phyloP scores from a whole-genome alignment of 1,140 invertebrate species.

The Drosophila ambigua region DNA sequence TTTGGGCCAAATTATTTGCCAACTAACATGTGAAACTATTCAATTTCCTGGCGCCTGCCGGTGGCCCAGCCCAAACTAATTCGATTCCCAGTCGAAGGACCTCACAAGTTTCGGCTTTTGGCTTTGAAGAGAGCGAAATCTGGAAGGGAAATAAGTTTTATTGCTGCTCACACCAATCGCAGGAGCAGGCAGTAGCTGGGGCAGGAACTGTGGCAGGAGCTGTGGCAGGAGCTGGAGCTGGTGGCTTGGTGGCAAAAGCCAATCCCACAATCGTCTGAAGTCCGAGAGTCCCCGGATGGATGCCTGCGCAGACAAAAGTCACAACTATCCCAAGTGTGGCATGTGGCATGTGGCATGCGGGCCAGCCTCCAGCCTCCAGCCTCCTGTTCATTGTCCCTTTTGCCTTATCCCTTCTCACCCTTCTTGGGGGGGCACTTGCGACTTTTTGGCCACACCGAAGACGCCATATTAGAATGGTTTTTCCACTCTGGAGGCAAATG shows the following conservation, averaged over 20 bases:
- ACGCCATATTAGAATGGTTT: constrained; percentile 71
- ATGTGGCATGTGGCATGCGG: constrained; percentile 50
- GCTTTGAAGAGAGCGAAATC: background rate
- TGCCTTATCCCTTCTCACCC: constrained; percentile 9
- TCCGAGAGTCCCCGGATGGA: background rate
- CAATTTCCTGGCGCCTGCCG: constrained; percentile 63
- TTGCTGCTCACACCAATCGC: constrained; percentile 12
- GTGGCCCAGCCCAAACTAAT: constrained; percentile 40
- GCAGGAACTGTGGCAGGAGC: background rate
- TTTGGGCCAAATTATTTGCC: constrained; percentile 55
- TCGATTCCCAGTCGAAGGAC: constrained; percentile 51
- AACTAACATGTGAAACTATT: constrained; percentile 78
- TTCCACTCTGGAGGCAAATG: background rate
- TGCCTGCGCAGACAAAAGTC: constrained; percentile 71
- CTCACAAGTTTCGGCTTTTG: too few species aligned
- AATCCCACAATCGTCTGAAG: constrained; percentile 57
- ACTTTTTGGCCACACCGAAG: constrained; percentile 73
- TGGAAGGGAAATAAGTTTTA: constrained; percentile 57
- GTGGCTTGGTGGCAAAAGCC: constrained; percentile 38
- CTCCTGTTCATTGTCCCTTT: constrained; percentile 5
- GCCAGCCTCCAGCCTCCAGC: constrained; percentile 12
- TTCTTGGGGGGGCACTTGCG: constrained; percentile 28
- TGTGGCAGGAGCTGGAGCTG: background rate
- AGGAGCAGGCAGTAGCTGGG: background rate
- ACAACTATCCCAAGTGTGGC: constrained; percentile 74